Conservation (phyloP, 2,113 vertebrate species). For the Amphiprion ocellaris region DNA sequence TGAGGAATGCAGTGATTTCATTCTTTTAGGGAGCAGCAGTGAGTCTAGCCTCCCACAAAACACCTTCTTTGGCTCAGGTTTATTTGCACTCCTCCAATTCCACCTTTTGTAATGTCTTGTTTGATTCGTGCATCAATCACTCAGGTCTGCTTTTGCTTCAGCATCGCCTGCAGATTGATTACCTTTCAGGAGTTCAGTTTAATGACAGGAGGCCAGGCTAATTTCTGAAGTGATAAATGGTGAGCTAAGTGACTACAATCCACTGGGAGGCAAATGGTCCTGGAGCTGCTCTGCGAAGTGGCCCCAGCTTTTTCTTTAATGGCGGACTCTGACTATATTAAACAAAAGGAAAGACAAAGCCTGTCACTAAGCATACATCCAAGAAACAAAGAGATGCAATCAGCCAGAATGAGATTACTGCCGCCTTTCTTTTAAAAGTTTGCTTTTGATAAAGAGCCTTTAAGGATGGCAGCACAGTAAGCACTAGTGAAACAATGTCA, state of each 20-base stretch:
- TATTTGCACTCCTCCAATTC: conserved; percentile 50
- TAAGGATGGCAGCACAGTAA: conserved; percentile 33
- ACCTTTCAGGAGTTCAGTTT: conserved; percentile 61
- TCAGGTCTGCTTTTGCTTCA: conserved; percentile 48
- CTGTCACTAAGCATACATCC: conserved; percentile 13
- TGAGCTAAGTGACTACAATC: conserved; percentile 60
- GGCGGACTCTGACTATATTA: conserved; percentile 22
- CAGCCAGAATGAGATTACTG: conserved; percentile 19
- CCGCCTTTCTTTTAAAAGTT: conserved; percentile 22
- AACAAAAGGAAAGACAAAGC: conserved; percentile 37
- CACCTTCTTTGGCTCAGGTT: conserved; percentile 30
- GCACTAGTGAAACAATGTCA: conserved; percentile 23
- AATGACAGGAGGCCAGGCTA: conserved; percentile 72
- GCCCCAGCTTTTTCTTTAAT: conserved; percentile 24
- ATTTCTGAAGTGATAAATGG: conserved; percentile 75
- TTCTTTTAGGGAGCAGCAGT: conserved; percentile 12
- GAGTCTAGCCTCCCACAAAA: conserved; percentile 34
- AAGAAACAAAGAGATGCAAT: conserved; percentile 46
- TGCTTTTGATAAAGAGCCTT: conserved; percentile 38
- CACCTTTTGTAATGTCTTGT: conserved; percentile 64
- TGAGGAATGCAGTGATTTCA: conserved; percentile 26
- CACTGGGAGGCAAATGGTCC: conserved; percentile 57
- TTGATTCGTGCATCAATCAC: conserved; percentile 72
- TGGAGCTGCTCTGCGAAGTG: conserved; percentile 36
- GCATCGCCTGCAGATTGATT: conserved; percentile 71